Conservation (phyloP, 1,140 invertebrate species). For the Halesus radiatus region DNA sequence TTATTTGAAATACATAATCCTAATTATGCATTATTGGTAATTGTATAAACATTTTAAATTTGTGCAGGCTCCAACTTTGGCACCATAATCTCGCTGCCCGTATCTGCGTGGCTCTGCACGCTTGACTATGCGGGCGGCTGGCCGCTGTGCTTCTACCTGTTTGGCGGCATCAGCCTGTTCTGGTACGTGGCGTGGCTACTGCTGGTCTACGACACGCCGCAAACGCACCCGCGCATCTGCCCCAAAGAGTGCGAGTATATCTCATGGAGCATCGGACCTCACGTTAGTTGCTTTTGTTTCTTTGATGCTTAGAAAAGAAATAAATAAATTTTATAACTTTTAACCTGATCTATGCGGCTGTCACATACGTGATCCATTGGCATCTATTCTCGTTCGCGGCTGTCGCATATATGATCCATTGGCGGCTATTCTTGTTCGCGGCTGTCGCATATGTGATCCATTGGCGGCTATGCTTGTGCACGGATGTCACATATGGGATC, state of each 20-base stretch:
- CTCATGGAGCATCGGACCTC: constrained; percentile 71
- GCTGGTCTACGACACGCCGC: constrained; percentile 82
- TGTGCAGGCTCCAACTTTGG: constrained; percentile 78
- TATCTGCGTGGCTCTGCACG: constrained; percentile 82
- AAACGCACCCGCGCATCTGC: constrained; percentile 84
- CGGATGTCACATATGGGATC: too few species aligned
- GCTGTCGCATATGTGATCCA: too few species aligned
- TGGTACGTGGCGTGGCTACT: constrained; percentile 86
- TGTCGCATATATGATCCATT: too few species aligned
- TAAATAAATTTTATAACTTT: too few species aligned
- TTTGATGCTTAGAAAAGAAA: too few species aligned
- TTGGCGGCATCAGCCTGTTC: constrained; percentile 79
- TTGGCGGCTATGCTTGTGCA: too few species aligned
- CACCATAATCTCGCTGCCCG: constrained; percentile 81
- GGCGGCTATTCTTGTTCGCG: too few species aligned
- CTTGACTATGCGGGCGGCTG: constrained; percentile 79
- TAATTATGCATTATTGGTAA: too few species aligned
- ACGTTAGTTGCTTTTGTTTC: constrained; percentile 55
- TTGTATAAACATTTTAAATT: neutral
- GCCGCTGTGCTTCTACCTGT: constrained; percentile 86
- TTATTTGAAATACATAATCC: too few species aligned
- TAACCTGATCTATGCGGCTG: too few species aligned
- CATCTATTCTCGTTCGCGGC: too few species aligned
- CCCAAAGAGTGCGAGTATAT: constrained; percentile 78
- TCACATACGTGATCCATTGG: too few species aligned